Conservation (phyloP, 64 coral and sea anemone species). For the Dendrophyllia cribrosa region DNA sequence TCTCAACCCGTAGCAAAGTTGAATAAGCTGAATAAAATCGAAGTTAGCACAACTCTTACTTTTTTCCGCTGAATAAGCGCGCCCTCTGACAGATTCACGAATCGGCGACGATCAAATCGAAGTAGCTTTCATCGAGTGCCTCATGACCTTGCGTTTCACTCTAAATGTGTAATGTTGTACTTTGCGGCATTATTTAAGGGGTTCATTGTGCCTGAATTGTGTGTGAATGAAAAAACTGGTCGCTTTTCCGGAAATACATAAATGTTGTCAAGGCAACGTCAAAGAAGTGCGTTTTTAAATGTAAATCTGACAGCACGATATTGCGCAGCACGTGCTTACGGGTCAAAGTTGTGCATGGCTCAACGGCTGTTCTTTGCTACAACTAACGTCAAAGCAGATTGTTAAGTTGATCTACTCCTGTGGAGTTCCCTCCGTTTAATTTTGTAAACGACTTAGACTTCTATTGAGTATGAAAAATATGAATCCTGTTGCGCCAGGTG, state of each 20-base stretch:
- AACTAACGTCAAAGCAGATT: background rate
- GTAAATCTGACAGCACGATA: slow-evolving; percentile 8
- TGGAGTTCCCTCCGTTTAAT: background rate
- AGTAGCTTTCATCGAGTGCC: background rate
- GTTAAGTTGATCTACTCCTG: background rate
- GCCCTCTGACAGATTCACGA: background rate
- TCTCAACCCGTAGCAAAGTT: no score
- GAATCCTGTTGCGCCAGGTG: slow-evolving; percentile 18
- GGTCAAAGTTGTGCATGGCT: slow-evolving; percentile 14
- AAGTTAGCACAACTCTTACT: background rate
- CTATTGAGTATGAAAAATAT: background rate
- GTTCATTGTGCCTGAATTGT: slow-evolving; percentile 7
- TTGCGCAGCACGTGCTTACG: slow-evolving; percentile 7
- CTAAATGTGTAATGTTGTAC: slow-evolving; percentile 7
- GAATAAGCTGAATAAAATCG: no score
- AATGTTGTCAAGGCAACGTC: slow-evolving; percentile 7
- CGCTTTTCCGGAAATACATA: slow-evolving; percentile 18
- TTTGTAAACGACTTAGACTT: background rate
- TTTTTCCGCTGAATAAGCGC: background rate
- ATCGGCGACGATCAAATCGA: background rate
- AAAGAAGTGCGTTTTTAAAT: background rate
- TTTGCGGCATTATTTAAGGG: background rate
- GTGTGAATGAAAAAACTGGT: slow-evolving; percentile 14
- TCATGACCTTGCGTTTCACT: slow-evolving; percentile 5
- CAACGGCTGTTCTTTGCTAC: background rate